Conservation (phyloP, 2,797 vertebrate species). For the Carduelis carduelis region DNA sequence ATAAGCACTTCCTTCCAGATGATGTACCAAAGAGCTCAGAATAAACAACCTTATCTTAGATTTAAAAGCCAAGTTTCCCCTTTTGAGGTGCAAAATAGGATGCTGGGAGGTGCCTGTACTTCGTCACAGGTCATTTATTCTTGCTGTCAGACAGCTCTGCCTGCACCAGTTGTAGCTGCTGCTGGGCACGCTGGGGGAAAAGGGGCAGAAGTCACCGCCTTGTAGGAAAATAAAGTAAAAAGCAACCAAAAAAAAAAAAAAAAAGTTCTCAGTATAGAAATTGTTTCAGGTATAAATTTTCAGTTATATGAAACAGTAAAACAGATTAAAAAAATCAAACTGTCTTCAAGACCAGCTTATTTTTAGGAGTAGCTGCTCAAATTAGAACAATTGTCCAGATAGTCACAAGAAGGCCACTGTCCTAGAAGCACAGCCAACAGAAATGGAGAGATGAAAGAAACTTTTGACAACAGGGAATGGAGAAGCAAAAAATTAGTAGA, state of each 20-base stretch:
- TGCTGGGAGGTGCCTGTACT: conserved; percentile 61
- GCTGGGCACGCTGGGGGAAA: conserved; percentile 47
- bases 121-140: conserved; percentile 73
- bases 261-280: neutral
- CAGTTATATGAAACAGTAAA: neutral
- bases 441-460: neutral
- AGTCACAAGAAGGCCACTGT: neutral
- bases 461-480: neutral
- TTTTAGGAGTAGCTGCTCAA: neutral
- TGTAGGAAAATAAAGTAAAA: neutral
- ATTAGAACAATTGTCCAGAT: neutral
- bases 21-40: neutral
- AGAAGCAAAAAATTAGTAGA: neutral
- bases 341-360: neutral
- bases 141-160: conserved; percentile 71
- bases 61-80: neutral
- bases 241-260: neutral
- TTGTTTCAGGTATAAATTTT: neutral
- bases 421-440: neutral
- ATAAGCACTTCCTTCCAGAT: neutral
- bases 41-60: neutral
- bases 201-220: neutral
- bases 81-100: neutral
- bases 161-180: conserved; percentile 67
- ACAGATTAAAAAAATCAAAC: neutral